Evolutionary conservation across 30 jellyfish, hydroid and myxozoan species (phyloP), one percentile per base, ranked within the genome.

Genomic region (Sanderia malayensis): DNA sequence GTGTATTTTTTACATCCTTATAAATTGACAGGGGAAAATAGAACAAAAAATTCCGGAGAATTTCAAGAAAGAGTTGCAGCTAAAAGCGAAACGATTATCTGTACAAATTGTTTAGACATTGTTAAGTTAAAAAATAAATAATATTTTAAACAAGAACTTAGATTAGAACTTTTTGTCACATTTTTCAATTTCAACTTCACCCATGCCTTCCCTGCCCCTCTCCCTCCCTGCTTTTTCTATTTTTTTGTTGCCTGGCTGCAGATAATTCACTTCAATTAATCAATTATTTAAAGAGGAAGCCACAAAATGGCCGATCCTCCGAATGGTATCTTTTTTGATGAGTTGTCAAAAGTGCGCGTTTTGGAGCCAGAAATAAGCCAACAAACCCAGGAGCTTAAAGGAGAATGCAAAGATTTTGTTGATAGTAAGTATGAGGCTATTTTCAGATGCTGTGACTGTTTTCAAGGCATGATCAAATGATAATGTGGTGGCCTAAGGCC

Each of bases 291-390:
- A 37, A 13, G 52, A 49, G 18, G 23, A 8, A 2, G 8, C 64
- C 23, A 61, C 8, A 67, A 67, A 25, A 88, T 88, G 97, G 86
- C 94, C 63, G 83, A 84, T 8, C 93, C 83, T 72, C 74, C 89
- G 37, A 80, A 61, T 67, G 98, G 98, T 0, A 79, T 90, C 18
- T 79, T 53, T 73, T 90, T 90, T 58, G 96, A 90, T 79, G 98
- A 90, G 46, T 28, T 90, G 71, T 90, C 98, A 24, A 90, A 90
- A 83, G 92, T 90, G 1, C 67, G 96, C 11, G 98, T 90, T 13
- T 58, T 90, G 26, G 98, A 90, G 64, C 98, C 98, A 34, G 98
- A 90, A 26, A 79, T 90, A 33, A 90, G 93, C 57, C 96, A 90
- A 29, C 98, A 90, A 62, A 90, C 98, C 23, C 98, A 90, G 41